Evolutionary conservation across 2,888 invertebrate species (phyloP).

Genomic region (Pantelozetes paolii): DNA sequence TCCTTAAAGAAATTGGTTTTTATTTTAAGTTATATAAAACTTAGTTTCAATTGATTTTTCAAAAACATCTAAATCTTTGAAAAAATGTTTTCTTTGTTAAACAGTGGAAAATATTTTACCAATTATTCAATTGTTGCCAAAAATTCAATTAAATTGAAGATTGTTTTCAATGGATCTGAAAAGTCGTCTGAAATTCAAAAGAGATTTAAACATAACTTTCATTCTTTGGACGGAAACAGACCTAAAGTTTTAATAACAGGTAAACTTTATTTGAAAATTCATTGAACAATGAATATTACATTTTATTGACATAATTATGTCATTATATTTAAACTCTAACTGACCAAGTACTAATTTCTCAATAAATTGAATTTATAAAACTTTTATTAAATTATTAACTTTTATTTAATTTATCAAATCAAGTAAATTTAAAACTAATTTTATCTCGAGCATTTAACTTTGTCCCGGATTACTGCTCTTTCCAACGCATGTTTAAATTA

Average conservation of each 20-base stretch:
- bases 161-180: not conserved
- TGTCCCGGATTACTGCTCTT: no score
- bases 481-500: no score
- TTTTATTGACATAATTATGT: no score
- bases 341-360: no score
- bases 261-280: not conserved
- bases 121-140: not conserved
- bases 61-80: not conserved
- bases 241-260: slow-evolving; percentile 9
- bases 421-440: no score
- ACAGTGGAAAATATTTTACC: not conserved
- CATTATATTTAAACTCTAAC: no score
- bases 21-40: not conserved
- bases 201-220: not conserved
- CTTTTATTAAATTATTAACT: no score
- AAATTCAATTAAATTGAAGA: not conserved
- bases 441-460: no score
- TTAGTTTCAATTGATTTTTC: not conserved
- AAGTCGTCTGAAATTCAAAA: not conserved
- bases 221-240: not conserved
- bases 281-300: no score
- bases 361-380: not conserved
- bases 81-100: not conserved
- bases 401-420: no score
- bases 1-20: not conserved